A percentile compares a stretch with the other conserved stretches of the same genome.
These are phyloP conservation scores for Aspiorhynchus laticeps DNA, from an alignment of 2,113 vertebrate genomes.

Conservation along the genomic window DNA sequence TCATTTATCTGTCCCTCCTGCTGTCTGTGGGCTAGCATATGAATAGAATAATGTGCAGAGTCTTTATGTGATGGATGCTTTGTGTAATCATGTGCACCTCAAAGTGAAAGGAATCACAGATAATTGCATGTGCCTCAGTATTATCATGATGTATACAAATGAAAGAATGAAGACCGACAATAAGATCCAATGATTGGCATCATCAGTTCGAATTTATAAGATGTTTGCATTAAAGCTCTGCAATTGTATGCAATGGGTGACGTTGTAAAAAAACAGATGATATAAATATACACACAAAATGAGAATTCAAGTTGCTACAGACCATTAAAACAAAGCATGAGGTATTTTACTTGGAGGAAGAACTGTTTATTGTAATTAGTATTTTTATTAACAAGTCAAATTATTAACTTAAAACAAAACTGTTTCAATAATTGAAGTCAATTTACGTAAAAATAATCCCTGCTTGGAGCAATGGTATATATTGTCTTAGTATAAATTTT, in stretches of 20 bases:
- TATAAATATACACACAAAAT: background rate
- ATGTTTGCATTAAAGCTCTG: background rate
- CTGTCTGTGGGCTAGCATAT: background rate
- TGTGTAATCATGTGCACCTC: background rate
- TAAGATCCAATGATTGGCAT: background rate
- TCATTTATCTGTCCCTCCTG: background rate
- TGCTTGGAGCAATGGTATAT: no score
- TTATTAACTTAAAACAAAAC: no score
- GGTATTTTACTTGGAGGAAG: background rate
- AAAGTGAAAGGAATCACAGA: background rate
- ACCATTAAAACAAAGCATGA: background rate
- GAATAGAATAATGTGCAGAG: background rate
- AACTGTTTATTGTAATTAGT: no score
- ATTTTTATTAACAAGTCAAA: no score
- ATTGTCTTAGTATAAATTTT: no score
- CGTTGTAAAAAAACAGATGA: background rate
- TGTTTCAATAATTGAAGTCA: no score
- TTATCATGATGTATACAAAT: background rate
- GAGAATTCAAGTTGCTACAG: background rate
- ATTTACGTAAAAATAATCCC: no score
- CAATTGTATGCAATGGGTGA: background rate
- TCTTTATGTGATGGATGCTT: background rate
- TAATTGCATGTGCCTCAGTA: background rate
- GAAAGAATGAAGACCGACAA: background rate
- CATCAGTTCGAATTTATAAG: background rate